phyloP scores from a whole-genome alignment of 2,797 vertebrate species.

The Cercopithecus diana region DNA sequence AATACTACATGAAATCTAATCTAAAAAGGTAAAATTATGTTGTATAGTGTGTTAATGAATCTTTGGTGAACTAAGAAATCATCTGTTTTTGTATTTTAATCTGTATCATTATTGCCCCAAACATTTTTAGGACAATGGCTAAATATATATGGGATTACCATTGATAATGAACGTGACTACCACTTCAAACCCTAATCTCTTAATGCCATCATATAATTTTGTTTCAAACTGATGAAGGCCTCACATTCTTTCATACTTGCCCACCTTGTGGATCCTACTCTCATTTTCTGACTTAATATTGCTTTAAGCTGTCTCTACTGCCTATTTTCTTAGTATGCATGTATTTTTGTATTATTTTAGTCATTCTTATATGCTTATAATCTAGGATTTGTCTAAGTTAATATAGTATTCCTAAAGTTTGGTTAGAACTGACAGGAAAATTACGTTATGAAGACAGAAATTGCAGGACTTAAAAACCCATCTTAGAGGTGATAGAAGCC shows the following conservation, averaged over 20 bases:
- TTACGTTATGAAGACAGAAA: conserved; percentile 34
- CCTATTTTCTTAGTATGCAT: conserved; percentile 29
- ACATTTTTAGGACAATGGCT: not conserved
- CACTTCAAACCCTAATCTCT: not conserved
- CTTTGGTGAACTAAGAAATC: conserved; percentile 28
- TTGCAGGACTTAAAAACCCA: not conserved
- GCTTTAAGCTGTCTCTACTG: conserved; percentile 1
- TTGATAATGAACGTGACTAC: not conserved
- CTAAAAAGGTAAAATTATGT: conserved; percentile 19
- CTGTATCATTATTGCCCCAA: not conserved
- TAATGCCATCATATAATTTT: not conserved
- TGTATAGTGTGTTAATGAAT: not conserved
- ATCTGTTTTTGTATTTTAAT: conserved; percentile 26
- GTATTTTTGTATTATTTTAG: conserved; percentile 4
- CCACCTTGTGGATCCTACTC: not conserved
- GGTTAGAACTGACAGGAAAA: not conserved
- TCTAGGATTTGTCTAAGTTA: conserved; percentile 46
- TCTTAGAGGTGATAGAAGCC: not conserved
- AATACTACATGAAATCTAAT: conserved; percentile 34
- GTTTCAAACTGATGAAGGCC: not conserved
- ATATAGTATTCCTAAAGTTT: conserved; percentile 15
- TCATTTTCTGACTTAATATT: conserved; percentile 48
- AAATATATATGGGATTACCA: not conserved
- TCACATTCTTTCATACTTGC: conserved; percentile 8
- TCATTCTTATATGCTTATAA: not conserved